Conservation (phyloP, 2,888 invertebrate genomes). For the Crocallis elinguaria region DNA sequence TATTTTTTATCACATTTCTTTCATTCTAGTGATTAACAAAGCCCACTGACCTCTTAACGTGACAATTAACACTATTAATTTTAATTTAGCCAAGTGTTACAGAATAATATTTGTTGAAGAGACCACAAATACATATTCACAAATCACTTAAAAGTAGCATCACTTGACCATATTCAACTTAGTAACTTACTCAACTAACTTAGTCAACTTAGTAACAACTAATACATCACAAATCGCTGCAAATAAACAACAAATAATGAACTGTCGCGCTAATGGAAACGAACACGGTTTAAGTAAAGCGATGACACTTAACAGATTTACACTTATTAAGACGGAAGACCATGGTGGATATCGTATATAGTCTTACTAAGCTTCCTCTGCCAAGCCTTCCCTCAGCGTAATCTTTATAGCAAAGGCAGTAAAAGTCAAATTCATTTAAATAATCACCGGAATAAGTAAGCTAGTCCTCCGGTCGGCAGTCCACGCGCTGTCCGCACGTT, state of each 20-base stretch:
- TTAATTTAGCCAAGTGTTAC: too few species aligned
- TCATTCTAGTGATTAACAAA: too few species aligned
- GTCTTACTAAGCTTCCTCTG: conserved; percentile 41
- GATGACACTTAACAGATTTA: conserved; percentile 63
- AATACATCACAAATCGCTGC: conserved; percentile 36
- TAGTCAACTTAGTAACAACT: conserved; percentile 32
- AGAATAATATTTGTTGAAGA: too few species aligned
- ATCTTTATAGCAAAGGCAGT: conserved; percentile 45
- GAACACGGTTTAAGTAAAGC: conserved; percentile 49
- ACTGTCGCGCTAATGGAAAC: conserved; percentile 44
- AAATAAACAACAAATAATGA: conserved; percentile 43
- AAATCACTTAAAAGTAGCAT: not conserved
- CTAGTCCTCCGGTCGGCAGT: conserved; percentile 73
- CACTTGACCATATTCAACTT: conserved; percentile 14
- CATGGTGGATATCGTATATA: conserved; percentile 49
- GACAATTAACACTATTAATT: too few species aligned
- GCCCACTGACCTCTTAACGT: too few species aligned
- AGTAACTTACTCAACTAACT: too few species aligned
- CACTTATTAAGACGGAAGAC: conserved; percentile 64
- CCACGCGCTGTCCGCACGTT: conserved; percentile 82
- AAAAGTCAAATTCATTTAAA: conserved; percentile 55
- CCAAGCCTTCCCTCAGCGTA: conserved; percentile 37
- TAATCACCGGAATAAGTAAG: conserved; percentile 57
- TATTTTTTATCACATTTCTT: too few species aligned
- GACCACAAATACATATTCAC: not conserved